Base-by-base conservation (phyloP, 1,140 invertebrate genomes). In the Idris sp. region DNA sequence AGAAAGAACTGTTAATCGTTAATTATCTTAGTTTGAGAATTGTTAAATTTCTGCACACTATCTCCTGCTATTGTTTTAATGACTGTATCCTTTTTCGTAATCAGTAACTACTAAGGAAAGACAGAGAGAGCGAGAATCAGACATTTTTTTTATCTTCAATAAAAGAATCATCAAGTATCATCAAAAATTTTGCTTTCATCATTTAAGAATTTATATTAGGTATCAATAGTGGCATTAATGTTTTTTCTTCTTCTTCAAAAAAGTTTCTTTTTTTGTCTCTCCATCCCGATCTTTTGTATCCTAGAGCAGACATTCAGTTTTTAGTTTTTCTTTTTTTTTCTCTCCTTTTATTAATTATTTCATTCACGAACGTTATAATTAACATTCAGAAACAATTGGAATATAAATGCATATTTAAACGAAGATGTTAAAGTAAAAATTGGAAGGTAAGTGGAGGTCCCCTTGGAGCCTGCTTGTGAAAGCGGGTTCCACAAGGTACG, bases 401-500 rank as follows among this genome's bases (percentile, higher is more conserved):
- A 25, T 16, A 3, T 41, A 19, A 49, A 41, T 59, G 58, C 10
- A 44, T 53, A 36, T 51, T 53, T 30, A 19, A 28, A 56, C 2
- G 36, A 13, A 48, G 14, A 48, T 26, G 16, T 41, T 41, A 51
- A 16, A 59, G 11, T 38, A 59, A 65, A 69, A 31, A 40, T 49
- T 62, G 56, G 56, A 82, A 87, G 84, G 85, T 86, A 87, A 88
- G 86, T 87, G 86, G 87, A 88, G 87, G 83, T 86, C 86, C 86
- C 85, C 82, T 83, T 81, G 81, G 64, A 73, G 41, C 46, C 69
- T 69, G 59, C 69, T 67, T 48, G 10, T 31, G 10, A 62, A 64
- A 82, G 84, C 72, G 81, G 86, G 80, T 88, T 87, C 87, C 84
- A 78, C 79, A 90, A 91, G 90, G 90, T 90, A 90, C 89, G 90